Conservation (phyloP, 2,888 invertebrate genomes). For the Cerastoderma edule region DNA sequence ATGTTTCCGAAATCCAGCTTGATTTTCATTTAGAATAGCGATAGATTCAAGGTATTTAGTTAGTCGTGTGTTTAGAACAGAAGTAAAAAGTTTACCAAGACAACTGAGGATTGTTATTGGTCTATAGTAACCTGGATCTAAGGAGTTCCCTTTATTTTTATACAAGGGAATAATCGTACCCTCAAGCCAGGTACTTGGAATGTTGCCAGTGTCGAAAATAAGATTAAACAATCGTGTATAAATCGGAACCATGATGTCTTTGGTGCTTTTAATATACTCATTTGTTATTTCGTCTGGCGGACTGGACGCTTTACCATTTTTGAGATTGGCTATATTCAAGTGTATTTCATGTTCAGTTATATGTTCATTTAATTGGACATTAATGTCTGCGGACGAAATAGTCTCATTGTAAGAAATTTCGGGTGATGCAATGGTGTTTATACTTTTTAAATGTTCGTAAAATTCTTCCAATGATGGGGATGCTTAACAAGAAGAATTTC, state of each 20-base stretch:
- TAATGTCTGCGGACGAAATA: not conserved
- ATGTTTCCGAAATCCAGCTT: slow-evolving; percentile 2
- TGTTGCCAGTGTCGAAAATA: not conserved
- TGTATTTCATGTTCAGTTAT: not conserved
- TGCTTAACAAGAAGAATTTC: not conserved
- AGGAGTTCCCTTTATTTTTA: slow-evolving; percentile 14
- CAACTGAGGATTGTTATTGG: slow-evolving; percentile 11
- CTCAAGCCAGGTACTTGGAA: not conserved
- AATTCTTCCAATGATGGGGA: not conserved
- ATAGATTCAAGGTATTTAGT: not conserved
- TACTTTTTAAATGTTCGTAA: not conserved
- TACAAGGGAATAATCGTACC: slow-evolving; percentile 10
- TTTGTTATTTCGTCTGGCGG: not conserved
- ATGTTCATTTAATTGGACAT: not conserved
- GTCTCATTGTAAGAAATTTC: not conserved
- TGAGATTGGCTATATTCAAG: not conserved
- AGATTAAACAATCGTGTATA: not conserved
- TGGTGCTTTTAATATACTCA: slow-evolving; percentile 8
- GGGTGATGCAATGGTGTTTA: not conserved
- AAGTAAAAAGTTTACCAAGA: slow-evolving; percentile 18
- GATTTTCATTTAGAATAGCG: not conserved
- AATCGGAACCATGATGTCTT: not conserved
- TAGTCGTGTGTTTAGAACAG: not conserved
- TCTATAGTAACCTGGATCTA: too few species aligned
- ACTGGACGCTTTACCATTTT: not conserved